Evolutionary conservation across 2,113 vertebrate species (phyloP).

Genomic region (Varanus salvator): DNA sequence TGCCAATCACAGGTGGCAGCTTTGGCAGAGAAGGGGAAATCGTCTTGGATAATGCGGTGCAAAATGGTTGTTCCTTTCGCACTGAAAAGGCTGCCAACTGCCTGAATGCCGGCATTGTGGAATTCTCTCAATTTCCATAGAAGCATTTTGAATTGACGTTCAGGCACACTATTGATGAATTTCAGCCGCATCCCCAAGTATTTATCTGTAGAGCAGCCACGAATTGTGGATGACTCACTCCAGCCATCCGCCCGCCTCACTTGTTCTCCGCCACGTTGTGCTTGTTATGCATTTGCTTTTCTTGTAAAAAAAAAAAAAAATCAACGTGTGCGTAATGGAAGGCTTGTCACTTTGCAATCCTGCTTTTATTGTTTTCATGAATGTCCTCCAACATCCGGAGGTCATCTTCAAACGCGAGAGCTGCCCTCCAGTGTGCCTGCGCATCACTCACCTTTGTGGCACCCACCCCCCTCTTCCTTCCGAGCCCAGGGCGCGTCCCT

Average conservation of each 20-base stretch:
- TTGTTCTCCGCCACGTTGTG: not conserved
- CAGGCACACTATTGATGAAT: not conserved
- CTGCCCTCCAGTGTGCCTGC: not conserved
- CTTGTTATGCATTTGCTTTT: not conserved
- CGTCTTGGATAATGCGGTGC: no score
- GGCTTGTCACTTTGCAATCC: not conserved
- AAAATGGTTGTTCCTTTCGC: no score
- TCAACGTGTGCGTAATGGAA: no score
- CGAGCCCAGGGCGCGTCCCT: not conserved
- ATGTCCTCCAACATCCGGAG: not conserved
- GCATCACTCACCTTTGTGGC: not conserved
- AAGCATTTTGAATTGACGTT: not conserved
- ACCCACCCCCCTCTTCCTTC: not conserved
- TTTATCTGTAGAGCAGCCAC: not conserved
- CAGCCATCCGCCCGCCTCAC: not conserved
- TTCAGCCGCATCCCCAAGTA: not conserved
- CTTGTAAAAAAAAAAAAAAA: not conserved
- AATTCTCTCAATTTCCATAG: not conserved
- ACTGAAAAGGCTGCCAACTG: not conserved
- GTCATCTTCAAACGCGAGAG: not conserved
- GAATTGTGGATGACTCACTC: slow-evolving; percentile 7
- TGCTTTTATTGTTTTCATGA: not conserved
- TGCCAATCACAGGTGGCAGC: not conserved
- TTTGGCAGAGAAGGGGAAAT: not conserved
- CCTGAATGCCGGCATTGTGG: not conserved